phyloP scores from a whole-genome alignment of 2,113 vertebrate genomes.

The Syrmaticus mikado region DNA sequence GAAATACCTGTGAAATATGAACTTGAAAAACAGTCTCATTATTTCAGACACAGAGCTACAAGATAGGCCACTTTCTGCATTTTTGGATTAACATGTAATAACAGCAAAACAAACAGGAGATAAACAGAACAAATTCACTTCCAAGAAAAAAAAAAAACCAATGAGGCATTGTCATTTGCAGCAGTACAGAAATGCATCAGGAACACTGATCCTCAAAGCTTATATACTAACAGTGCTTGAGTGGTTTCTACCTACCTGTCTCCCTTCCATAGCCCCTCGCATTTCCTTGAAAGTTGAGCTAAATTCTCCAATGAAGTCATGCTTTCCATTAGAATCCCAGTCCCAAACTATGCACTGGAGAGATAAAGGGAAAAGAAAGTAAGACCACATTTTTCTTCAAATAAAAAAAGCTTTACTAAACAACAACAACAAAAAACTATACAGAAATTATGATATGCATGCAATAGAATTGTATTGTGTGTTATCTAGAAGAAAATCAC shows the following conservation, averaged over 20 bases:
- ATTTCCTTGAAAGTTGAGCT: slow-evolving; percentile 95
- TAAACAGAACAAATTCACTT: neutral
- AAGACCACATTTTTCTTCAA: neutral
- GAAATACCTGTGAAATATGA: neutral
- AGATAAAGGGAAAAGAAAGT: slow-evolving; percentile 38
- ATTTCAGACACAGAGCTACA: neutral
- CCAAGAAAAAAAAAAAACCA: neutral
- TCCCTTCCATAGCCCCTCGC: slow-evolving; percentile 93
- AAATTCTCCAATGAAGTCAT: slow-evolving; percentile 98
- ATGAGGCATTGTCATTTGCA: neutral
- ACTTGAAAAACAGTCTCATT: neutral
- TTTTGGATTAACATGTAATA: neutral
- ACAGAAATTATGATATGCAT: neutral
- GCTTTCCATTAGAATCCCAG: slow-evolving; percentile 98
- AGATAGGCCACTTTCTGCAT: neutral
- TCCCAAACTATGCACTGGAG: slow-evolving; percentile 97
- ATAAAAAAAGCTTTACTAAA: neutral
- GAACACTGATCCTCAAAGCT: neutral
- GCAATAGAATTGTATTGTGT: neutral
- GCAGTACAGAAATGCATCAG: neutral
- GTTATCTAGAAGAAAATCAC: neutral
- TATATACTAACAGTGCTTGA: neutral
- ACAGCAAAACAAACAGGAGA: neutral
- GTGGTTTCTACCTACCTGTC: slow-evolving; percentile 83
- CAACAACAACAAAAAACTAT: neutral